Base-by-base conservation (phyloP, 2,888 invertebrate genomes). In the Hyposoter dolosus region DNA sequence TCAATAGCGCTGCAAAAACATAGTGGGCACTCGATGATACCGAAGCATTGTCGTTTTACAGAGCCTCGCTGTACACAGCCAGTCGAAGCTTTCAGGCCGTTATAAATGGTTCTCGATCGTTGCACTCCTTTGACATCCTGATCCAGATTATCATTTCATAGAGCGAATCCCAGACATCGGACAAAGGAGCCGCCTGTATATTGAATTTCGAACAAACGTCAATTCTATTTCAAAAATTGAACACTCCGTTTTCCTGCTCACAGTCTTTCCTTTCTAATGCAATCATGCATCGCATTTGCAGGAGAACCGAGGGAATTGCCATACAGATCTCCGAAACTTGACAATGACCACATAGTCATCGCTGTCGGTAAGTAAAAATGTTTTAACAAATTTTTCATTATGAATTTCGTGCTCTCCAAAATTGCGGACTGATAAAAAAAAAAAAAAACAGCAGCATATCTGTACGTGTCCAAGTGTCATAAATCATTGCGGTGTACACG, bases 21-120 rank as follows among this genome's bases (percentile, higher is more conserved):
- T 53, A 12, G 68, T 47, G n/a, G 63, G 28, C 19, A 19, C 32
- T 28, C 32, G 43, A 65, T 32, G 43, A 77, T 65, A 72, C 53
- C 71, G 40, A 35, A 23, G 66, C 45, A 10, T 32, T 35, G 32
- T 68, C 28, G 43, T 53, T 78, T n/a, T 43, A 56, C 40, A 28
- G 50, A 23, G 40, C 19, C n/a, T n/a, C 63, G 69, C 32, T 35
- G 28, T 43, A 63, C 45, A 71, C 60, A 71, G 47, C 47, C 63
- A 32, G 23, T 19, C 19, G 45, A 63, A 63, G 63, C 63, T 80
- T 60, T 50, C 71, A 71, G 47, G 63, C 47, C 12, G 32, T 78
- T 80, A 43, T 63, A 23, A 47, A 72, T 80, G 47, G 63, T 23
- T 35, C 40, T 80, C 50, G 71, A 32, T 71, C 63, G 43, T 28